Conservation (phyloP, 2,888 invertebrate species). For the Troilus luridus region DNA sequence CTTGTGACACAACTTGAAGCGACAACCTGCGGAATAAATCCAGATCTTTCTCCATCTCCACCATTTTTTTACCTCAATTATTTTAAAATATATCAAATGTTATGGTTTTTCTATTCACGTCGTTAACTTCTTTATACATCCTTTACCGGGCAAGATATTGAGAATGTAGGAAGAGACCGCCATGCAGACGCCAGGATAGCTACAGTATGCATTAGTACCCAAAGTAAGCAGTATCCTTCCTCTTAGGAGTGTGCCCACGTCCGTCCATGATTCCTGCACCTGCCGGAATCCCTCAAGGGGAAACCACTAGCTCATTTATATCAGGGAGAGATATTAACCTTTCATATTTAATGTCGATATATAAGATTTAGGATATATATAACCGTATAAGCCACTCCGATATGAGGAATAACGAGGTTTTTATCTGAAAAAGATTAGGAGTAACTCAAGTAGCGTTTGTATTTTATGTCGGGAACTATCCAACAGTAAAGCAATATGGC, state of each 20-base stretch:
- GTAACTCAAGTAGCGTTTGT: no score
- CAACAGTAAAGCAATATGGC: no score
- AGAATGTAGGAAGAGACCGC: not conserved
- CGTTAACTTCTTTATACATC: no score
- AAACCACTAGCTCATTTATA: not conserved
- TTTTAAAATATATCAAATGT: no score
- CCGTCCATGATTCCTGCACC: not conserved
- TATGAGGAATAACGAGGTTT: no score
- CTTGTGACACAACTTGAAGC: no score
- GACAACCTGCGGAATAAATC: no score
- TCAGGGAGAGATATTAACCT: not conserved
- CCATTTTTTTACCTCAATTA: no score
- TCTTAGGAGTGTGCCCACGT: not conserved
- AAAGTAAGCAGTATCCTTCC: not conserved
- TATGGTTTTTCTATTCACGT: no score
- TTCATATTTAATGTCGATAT: not conserved
- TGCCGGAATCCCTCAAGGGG: not conserved
- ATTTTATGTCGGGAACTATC: no score
- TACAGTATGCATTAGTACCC: slow-evolving; percentile 13
- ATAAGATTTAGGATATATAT: not conserved
- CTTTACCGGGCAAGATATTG: not conserved
- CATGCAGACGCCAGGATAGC: not conserved
- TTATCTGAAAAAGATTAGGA: not conserved
- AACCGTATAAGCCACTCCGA: not conserved
- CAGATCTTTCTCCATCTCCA: no score